These are phyloP conservation scores for Drosophila neutralis DNA, from an alignment of 2,888 invertebrate species.

Conservation along the genomic window DNA sequence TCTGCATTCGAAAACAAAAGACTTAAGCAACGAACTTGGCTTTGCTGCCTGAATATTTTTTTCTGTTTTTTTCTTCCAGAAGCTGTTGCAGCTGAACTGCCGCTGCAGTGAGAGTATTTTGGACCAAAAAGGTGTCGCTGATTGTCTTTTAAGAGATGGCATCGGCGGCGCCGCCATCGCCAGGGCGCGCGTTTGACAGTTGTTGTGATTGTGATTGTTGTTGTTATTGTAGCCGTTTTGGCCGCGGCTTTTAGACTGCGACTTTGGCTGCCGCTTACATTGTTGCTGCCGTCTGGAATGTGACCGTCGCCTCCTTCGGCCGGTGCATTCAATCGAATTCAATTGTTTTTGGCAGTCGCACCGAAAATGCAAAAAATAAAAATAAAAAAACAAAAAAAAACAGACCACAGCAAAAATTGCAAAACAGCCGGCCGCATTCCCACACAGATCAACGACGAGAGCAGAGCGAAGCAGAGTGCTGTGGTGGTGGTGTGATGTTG, in stretches of 20 bases:
- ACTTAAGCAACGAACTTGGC: slow-evolving; percentile 81
- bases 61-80: slow-evolving; percentile 14
- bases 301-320: slow-evolving; percentile 71
- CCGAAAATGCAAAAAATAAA: slow-evolving; percentile 29
- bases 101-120: slow-evolving; percentile 74
- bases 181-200: slow-evolving; percentile 73
- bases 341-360: slow-evolving; percentile 83
- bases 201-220: slow-evolving; percentile 82
- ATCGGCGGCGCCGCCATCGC: slow-evolving; percentile 80
- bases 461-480: slow-evolving; percentile 3
- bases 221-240: slow-evolving; percentile 75
- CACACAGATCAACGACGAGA: slow-evolving; percentile 65
- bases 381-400: slow-evolving; percentile 1
- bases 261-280: slow-evolving; percentile 50
- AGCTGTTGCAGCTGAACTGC: slow-evolving; percentile 24
- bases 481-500: slow-evolving; percentile 13
- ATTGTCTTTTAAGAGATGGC: slow-evolving; percentile 85
- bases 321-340: slow-evolving; percentile 84
- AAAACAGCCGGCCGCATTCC: slow-evolving; percentile 77
- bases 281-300: slow-evolving; percentile 77
- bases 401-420: slow-evolving; percentile 63
- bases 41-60: slow-evolving; percentile 20
- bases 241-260: slow-evolving; percentile 26
- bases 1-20: slow-evolving; percentile 81
- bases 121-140: slow-evolving; percentile 84